phyloP scores from a whole-genome alignment of 1,140 invertebrate genomes.

The Temnothorax nylanderi region DNA sequence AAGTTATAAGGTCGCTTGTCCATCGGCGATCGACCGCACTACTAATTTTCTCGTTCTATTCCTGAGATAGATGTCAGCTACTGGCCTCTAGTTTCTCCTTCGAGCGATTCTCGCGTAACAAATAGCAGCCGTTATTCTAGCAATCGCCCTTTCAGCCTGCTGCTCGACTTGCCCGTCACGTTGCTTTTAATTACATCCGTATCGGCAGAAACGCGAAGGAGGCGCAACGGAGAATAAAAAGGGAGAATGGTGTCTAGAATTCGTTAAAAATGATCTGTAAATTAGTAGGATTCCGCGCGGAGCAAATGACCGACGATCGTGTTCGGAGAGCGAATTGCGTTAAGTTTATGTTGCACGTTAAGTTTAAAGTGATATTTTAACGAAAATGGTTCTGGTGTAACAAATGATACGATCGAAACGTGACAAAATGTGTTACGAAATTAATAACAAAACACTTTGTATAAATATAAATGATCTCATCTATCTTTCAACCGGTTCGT shows the following conservation, averaged over 20 bases:
- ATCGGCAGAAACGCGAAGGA: slow-evolving; percentile 54
- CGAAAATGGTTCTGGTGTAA: not conserved
- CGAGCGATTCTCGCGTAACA: slow-evolving; percentile 64
- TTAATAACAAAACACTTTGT: not conserved
- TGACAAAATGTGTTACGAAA: not conserved
- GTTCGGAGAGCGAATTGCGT: slow-evolving; percentile 23
- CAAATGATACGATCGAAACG: not conserved
- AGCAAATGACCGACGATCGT: slow-evolving; percentile 52
- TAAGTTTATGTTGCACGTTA: not conserved
- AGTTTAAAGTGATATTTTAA: not conserved
- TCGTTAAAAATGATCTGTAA: slow-evolving; percentile 42
- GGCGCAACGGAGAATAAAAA: slow-evolving; percentile 28
- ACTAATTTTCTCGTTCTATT: slow-evolving; percentile 17
- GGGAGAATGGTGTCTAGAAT: slow-evolving; percentile 42
- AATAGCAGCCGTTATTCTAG: slow-evolving; percentile 54
- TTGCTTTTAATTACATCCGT: slow-evolving; percentile 70
- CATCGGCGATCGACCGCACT: slow-evolving; percentile 43
- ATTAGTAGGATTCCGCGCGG: slow-evolving; percentile 50
- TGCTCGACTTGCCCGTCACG: slow-evolving; percentile 66
- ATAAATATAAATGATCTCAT: not conserved
- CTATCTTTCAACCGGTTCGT: not conserved
- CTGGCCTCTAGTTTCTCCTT: slow-evolving; percentile 12
- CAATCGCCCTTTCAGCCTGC: slow-evolving; percentile 60
- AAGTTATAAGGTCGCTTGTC: not conserved
- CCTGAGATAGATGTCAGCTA: slow-evolving; percentile 43